These are phyloP conservation scores for Atta colombica DNA, from an alignment of 1,140 invertebrate species.

Conservation along the genomic window DNA sequence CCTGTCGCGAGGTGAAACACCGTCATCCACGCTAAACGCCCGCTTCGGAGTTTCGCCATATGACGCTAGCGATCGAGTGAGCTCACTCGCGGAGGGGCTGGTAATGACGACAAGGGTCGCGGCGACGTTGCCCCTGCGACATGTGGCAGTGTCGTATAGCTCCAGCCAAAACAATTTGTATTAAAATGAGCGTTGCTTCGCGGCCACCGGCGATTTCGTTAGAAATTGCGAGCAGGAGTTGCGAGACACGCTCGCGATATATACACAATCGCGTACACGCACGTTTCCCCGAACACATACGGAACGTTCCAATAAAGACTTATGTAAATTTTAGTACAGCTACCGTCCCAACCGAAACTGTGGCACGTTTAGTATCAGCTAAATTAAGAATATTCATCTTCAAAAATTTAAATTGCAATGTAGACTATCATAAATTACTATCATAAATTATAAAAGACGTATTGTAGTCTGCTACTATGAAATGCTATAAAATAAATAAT, in stretches of 20 bases:
- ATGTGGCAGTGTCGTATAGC: conserved; percentile 74
- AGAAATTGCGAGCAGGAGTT: conserved; percentile 52
- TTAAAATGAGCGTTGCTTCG: conserved; percentile 78
- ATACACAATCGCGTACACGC: conserved; percentile 10
- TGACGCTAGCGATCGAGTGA: conserved; percentile 72
- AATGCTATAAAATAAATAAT: not conserved
- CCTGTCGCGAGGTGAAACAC: conserved; percentile 23
- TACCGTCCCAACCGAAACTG: conserved; percentile 6
- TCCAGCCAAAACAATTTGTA: conserved; percentile 78
- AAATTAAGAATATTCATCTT: conserved; percentile 31
- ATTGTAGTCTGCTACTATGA: not conserved
- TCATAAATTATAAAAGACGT: not conserved
- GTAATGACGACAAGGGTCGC: conserved; percentile 73
- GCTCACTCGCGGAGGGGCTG: conserved; percentile 69
- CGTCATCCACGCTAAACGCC: conserved; percentile 38
- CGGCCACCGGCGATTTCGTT: conserved; percentile 56
- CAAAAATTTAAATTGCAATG: not conserved
- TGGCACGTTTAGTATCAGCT: not conserved
- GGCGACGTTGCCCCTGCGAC: conserved; percentile 71
- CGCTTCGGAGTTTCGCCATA: conserved; percentile 69
- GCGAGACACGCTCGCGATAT: conserved; percentile 16
- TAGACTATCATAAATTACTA: not conserved
- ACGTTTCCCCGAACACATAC: conserved; percentile 18
- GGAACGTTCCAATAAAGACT: conserved; percentile 45
- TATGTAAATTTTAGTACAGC: conserved; percentile 42